Evolutionary conservation across 2,888 invertebrate species (phyloP), one percentile per base, ranked within the genome.

Genomic region (Nudaria mundana): DNA sequence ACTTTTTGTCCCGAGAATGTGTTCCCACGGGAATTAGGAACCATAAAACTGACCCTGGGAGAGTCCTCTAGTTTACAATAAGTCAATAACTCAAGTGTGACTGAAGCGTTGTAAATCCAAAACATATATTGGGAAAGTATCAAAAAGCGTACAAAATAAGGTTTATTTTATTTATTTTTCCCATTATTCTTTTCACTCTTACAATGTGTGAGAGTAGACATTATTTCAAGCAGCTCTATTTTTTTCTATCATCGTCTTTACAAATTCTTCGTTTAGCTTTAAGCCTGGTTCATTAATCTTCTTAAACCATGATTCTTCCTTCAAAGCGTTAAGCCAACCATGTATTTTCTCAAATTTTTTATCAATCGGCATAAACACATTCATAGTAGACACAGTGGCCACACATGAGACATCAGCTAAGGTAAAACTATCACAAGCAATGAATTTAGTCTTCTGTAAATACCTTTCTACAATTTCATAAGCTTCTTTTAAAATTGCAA

Each of bases 341-440:
- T 40, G 41, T 2, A 71, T 11, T 5, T 62, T 72, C 1, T 45
- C 44, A 11, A 51, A 75, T 26, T 71, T 65, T 0, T 46, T 46
- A 22, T 58, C 57, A 0, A 76, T 24, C 0, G 74, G 70, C 0
- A 74, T 49, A 0, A 71, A 1, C 0, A 42, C 7, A 30, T 66
- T 42, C 11, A 71, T 8, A 0, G 72, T 51, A 0, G 69, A 67
- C 1, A 76, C 34, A 2, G 57, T 61, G 1, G 71, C 52, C 0
- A 72, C 56, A 3, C 59, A 51, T 0, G 74, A 65, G 10, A 77
- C 41, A 42, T 77, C 76, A 14, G 77, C 77, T 3, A 75, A 4
- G 0, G 77, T 76, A 3, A 74, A 25, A 13, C 63, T 48, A 12
- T 70, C 54, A 4, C 53, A 48, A 4, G 69, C 72, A 7, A 71